These are phyloP conservation scores for Atherinosoma microstoma DNA, from an alignment of 2,797 vertebrate genomes.

Conservation along the genomic window DNA sequence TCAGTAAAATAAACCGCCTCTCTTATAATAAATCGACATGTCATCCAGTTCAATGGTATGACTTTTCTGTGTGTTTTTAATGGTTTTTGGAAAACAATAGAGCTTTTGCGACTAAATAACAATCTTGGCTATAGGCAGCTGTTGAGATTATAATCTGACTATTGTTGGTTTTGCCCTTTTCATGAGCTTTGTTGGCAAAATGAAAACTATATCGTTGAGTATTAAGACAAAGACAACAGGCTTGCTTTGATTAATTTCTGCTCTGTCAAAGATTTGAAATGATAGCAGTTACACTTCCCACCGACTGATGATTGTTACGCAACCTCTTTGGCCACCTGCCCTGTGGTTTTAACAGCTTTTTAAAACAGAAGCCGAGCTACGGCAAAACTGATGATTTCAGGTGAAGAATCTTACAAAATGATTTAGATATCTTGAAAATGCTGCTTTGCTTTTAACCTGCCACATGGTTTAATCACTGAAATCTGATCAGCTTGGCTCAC, in stretches of 20 bases:
- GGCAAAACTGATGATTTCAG: conserved; percentile 41
- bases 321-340: conserved; percentile 16
- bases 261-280: conserved; percentile 9
- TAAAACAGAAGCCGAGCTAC: conserved; percentile 7
- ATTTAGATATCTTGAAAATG: conserved; percentile 28
- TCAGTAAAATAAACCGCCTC: conserved; percentile 14
- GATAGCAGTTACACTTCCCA: conserved; percentile 9
- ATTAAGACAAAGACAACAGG: background rate
- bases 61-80: conserved; percentile 10
- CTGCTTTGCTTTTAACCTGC: conserved; percentile 22
- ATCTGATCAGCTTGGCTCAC: conserved; percentile 16
- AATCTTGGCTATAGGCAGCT: too few relatives aligned
- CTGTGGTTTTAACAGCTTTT: conserved; percentile 17
- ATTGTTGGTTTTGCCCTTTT: background rate
- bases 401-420: conserved; percentile 7
- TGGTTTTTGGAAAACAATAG: background rate
- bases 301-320: conserved; percentile 1
- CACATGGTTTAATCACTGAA: conserved; percentile 40
- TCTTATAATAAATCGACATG: background rate
- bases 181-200: conserved; percentile 10
- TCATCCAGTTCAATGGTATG: background rate
- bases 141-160: background rate
- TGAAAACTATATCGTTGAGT: background rate
- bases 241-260: background rate
- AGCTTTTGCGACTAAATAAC: background rate